A percentile compares a stretch with the other conserved stretches of the same genome.
These are phyloP conservation scores for Rhopilema esculentum DNA, from an alignment of 30 jellyfish, hydroid and myxozoan genomes.

Conservation along the genomic window DNA sequence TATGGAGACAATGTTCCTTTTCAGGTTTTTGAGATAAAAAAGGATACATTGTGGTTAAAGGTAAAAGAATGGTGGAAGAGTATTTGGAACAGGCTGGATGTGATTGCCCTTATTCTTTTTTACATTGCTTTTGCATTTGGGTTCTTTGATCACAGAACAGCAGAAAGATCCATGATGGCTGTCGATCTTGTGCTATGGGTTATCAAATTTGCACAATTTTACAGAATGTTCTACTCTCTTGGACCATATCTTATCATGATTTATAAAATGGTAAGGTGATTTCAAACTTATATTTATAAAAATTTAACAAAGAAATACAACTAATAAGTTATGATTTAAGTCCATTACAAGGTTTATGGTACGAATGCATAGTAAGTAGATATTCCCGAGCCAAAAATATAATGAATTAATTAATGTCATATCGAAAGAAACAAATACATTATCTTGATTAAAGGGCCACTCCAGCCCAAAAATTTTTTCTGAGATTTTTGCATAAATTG, in stretches of 20 bases:
- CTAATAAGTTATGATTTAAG: not conserved
- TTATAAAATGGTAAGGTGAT: constrained; percentile 73
- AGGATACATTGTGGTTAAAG: constrained; percentile 33
- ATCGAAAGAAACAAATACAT: too few species aligned
- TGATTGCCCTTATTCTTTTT: constrained; percentile 47
- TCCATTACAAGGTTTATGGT: not conserved
- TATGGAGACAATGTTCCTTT: not conserved
- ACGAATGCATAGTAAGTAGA: too few species aligned
- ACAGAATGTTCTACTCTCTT: constrained; percentile 72
- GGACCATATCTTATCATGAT: constrained; percentile 92
- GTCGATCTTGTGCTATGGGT: constrained; percentile 66
- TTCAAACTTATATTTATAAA: not conserved
- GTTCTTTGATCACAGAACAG: not conserved
- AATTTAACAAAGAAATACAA: not conserved
- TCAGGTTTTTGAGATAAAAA: constrained; percentile 47
- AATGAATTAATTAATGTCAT: too few species aligned
- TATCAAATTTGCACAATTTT: constrained; percentile 72
- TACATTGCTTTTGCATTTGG: constrained; percentile 68
- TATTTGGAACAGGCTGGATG: constrained; percentile 73
- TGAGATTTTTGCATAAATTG: too few species aligned
- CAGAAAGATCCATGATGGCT: constrained; percentile 66
- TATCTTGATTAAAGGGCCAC: too few species aligned
- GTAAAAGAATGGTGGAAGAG: constrained; percentile 31
- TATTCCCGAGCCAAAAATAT: too few species aligned
- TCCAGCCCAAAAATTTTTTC: too few species aligned